These are phyloP conservation scores for Dermochelys coriacea DNA, from an alignment of 2,797 vertebrate genomes.

Conservation along the genomic window DNA sequence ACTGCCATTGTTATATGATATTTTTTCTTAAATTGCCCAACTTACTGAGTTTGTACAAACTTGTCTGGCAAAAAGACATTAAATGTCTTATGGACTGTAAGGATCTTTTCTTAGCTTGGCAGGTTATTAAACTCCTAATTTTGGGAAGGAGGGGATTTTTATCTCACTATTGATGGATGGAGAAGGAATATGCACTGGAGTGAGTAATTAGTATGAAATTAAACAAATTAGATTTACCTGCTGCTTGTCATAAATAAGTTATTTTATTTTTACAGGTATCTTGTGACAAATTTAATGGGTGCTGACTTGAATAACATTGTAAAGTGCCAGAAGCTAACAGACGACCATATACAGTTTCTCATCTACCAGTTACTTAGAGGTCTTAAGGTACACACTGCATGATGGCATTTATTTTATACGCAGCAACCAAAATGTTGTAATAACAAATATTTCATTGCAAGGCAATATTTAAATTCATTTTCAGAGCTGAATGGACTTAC, in stretches of 20 bases:
- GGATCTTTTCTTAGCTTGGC: background rate
- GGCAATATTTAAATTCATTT: background rate
- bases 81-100: background rate
- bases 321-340: slow-evolving; percentile 96
- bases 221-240: background rate
- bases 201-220: background rate
- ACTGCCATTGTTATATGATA: background rate
- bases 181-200: background rate
- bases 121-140: background rate
- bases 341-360: slow-evolving; percentile 97
- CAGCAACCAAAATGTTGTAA: background rate
- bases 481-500: background rate
- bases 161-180: background rate
- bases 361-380: slow-evolving; percentile 97
- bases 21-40: background rate
- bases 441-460: background rate
- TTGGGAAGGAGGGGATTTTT: background rate
- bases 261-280: slow-evolving; percentile 86
- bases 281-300: slow-evolving; percentile 98
- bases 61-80: background rate
- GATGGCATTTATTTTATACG: background rate
- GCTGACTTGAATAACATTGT: slow-evolving; percentile 98
- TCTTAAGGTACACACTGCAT: slow-evolving; percentile 86
- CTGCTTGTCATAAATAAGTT: background rate
- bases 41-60: background rate